Evolutionary conservation across 2,888 invertebrate species (phyloP).

Genomic region (Caenorhabditis becei): DNA sequence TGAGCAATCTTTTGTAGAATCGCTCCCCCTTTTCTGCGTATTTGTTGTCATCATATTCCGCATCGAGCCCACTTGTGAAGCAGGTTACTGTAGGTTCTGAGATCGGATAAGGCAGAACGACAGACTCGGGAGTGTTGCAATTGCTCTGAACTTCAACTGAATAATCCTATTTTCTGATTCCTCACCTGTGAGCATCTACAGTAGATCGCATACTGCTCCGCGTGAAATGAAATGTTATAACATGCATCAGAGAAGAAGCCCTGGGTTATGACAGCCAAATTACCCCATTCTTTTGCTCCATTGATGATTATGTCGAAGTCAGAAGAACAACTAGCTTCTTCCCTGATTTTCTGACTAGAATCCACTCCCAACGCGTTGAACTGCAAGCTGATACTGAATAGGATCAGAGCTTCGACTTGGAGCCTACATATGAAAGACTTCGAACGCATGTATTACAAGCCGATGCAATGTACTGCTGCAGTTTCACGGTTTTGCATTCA

Average conservation of each 20-base stretch:
- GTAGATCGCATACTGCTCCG: slow-evolving; percentile 8
- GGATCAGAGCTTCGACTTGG: background rate
- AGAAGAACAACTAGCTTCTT: background rate
- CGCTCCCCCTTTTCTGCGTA: too few relatives aligned
- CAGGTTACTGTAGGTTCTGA: slow-evolving; percentile 15
- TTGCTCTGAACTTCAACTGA: slow-evolving; percentile 6
- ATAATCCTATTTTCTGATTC: background rate
- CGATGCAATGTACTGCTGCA: background rate
- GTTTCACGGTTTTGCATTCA: slow-evolving; percentile 8
- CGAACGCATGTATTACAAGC: slow-evolving; percentile 18
- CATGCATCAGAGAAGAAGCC: slow-evolving; percentile 18
- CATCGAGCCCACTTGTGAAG: slow-evolving; percentile 11
- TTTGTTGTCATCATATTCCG: background rate
- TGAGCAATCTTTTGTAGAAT: background rate
- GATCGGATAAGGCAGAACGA: slow-evolving; percentile 29
- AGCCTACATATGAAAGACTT: slow-evolving; percentile 10
- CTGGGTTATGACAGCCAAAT: background rate
- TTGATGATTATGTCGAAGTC: too few relatives aligned
- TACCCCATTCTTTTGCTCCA: too few relatives aligned
- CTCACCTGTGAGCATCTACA: slow-evolving; percentile 25
- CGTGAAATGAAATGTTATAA: slow-evolving; percentile 24
- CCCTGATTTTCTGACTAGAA: too few relatives aligned
- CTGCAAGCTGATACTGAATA: too few relatives aligned
- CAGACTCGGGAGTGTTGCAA: slow-evolving; percentile 34
- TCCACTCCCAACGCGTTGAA: too few relatives aligned